phyloP scores from a whole-genome alignment of 2,797 vertebrate genomes.

The Crypturellus tataupa region DNA sequence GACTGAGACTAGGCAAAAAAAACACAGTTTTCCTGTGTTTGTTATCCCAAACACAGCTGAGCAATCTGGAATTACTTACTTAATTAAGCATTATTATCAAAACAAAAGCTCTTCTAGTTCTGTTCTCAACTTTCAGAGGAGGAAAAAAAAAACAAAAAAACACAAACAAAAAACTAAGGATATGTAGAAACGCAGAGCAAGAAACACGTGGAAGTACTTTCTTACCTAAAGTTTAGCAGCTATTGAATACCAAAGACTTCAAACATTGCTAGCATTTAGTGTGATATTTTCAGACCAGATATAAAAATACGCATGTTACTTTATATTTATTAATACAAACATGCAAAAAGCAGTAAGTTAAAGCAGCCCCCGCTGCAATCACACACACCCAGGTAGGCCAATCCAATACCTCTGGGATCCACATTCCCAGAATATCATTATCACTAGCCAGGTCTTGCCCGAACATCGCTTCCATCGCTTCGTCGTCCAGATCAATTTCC shows the following conservation, averaged over 20 bases:
- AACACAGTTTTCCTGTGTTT: not conserved
- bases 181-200: not conserved
- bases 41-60: not conserved
- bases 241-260: not conserved
- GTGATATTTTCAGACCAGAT: not conserved
- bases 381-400: slow-evolving; percentile 99
- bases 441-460: slow-evolving; percentile 95
- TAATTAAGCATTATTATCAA: not conserved
- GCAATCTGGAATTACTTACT: not conserved
- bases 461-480: slow-evolving; percentile 99
- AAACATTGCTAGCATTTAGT: slow-evolving; percentile 1
- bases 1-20: not conserved
- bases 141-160: not conserved
- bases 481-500: slow-evolving; percentile 98
- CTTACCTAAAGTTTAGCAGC: not conserved
- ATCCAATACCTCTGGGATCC: slow-evolving; percentile 99
- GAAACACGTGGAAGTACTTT: slow-evolving; percentile 2
- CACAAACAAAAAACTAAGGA: not conserved
- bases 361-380: slow-evolving; percentile 89
- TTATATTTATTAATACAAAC: slow-evolving; percentile 7
- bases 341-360: slow-evolving; percentile 78
- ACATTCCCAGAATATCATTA: slow-evolving; percentile 99
- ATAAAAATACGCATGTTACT: slow-evolving; percentile 15
- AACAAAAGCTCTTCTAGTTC: not conserved
- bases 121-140: not conserved